Evolutionary conservation across 2,113 vertebrate genomes (phyloP), one percentile per base, ranked within the genome.

Genomic region (Oryzias melastigma): DNA sequence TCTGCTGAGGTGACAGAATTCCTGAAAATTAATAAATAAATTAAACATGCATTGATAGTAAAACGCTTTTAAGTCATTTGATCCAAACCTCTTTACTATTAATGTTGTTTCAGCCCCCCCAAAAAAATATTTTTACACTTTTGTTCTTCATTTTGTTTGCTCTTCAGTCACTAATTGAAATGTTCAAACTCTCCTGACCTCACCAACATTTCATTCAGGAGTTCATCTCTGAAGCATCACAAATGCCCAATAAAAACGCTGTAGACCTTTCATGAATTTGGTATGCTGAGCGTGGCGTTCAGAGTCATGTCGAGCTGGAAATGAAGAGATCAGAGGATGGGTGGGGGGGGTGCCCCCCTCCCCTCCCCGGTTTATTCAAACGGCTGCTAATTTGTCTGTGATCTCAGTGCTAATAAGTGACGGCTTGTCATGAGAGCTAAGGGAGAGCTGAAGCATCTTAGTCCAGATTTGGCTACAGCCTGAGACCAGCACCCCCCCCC

Each of bases 341-440:
- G 79, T 70, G 60, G 64, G 60, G 79, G 72, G 60, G 64, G 80
- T 72, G 79, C 87, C 71, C 42, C 56, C 58, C 62, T 55, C 63
- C 70, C 73, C 51, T 75, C 63, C 40, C 65, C 54, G 75, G 76
- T 72, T 65, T 46, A 53, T 62, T 73, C 66, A 73, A 82, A 80
- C 77, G 76, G 71, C 74, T 71, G 59, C 29, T 82, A 74, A 86
- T 90, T 73, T 76, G 69, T 70, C 73, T 82, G 53, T 75, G 80
- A 83, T 85, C 73, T 64, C 73, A 47, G 49, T 52, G 62, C 68
- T 84, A 88, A 86, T 89, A 79, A 86, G 46, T 62, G 75, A 82
- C 67, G 71, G 62, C 78, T 77, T 82, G 84, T 75, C 68, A 79
- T 65, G 65, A 62, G 65, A 57, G 40, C 62, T 3, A 68, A 81